Evolutionary conservation across 2,797 vertebrate genomes (phyloP), one percentile per base, ranked within the genome.

Genomic region (Buceros bicornis): DNA sequence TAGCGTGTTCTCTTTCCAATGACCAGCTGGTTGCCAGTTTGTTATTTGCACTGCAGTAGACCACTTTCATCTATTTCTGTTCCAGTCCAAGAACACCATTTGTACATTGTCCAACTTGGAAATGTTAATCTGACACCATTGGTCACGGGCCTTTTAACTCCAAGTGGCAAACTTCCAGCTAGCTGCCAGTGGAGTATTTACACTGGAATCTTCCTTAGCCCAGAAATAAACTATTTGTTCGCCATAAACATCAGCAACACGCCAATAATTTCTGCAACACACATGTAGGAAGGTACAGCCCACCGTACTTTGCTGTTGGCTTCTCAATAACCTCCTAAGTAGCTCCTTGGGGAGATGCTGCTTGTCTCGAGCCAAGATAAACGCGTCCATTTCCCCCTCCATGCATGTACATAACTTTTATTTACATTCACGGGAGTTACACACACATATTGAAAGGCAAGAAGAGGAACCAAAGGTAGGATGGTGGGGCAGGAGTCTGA

Each of bases 161-260:
- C 77, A 57, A 94, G 89, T 82, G 95, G 90, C 93, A 97, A 89
- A 85, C 53, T 92, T 96, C 96, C 97, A 97, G 92, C 87, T 64
- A 96, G 94, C 97, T 97, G 97, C 96, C 96, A 97, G 93, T 91
- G 64, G 88, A 97, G 87, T 95, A 97, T 97, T 97, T 97, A 96
- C 77, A 90, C 76, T 96, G 94, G 96, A 97, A 96, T 96, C 86
- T 95, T 95, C 94, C 95, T 95, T 89, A 95, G 87, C 95, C 89
- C 74, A 96, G 95, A 95, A 97, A 97, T 96, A 96, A 97, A 96
- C 91, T 90, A 82, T 95, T 96, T 95, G 82, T 83, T 96, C 19
- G 0, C 85, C 87, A 86, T 89, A 85, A 94, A 76, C 90, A 95
- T 85, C 91, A 95, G 83, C 78, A 94, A 89, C 51, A n/a, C 0